A percentile compares a stretch with the other conserved stretches of the same genome.
phyloP scores from a whole-genome alignment of 2,113 vertebrate genomes.

The Sinocyclocheilus anophthalmus region DNA sequence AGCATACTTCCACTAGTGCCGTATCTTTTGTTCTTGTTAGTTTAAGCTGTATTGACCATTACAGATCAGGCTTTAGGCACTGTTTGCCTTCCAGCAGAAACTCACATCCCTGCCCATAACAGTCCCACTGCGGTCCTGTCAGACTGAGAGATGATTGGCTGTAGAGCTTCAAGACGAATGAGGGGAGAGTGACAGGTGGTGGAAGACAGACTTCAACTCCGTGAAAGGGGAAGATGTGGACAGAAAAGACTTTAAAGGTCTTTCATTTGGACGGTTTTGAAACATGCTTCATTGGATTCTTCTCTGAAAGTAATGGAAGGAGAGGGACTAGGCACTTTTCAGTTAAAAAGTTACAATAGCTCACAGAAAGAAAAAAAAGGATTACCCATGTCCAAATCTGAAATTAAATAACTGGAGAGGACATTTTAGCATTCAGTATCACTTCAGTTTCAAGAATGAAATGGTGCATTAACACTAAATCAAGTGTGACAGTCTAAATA shows the following conservation, averaged over 20 bases:
- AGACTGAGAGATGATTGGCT: conserved; percentile 33
- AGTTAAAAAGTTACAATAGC: background rate
- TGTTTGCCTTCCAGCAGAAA: conserved; percentile 28
- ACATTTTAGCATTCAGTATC: background rate
- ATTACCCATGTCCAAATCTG: conserved; percentile 40
- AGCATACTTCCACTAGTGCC: background rate
- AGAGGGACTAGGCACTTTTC: conserved; percentile 19
- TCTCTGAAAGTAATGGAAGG: background rate
- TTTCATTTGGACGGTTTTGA: conserved; percentile 6
- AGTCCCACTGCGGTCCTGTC: conserved; percentile 29
- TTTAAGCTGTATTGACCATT: background rate
- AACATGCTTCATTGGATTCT: conserved; percentile 35
- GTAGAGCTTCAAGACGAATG: background rate
- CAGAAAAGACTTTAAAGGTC: conserved; percentile 18
- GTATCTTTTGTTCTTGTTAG: background rate
- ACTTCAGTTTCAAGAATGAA: background rate
- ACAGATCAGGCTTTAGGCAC: background rate
- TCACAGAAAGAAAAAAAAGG: conserved; percentile 41
- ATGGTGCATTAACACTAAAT: conserved; percentile 29
- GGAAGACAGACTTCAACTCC: background rate
- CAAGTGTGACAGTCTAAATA: conserved; percentile 46
- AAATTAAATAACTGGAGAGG: conserved; percentile 48
- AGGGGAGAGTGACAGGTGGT: conserved; percentile 2
- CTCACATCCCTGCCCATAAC: background rate
- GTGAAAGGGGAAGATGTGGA: conserved; percentile 20